phyloP scores from a whole-genome alignment of 2,113 vertebrate species.

The Oreochromis niloticus region DNA sequence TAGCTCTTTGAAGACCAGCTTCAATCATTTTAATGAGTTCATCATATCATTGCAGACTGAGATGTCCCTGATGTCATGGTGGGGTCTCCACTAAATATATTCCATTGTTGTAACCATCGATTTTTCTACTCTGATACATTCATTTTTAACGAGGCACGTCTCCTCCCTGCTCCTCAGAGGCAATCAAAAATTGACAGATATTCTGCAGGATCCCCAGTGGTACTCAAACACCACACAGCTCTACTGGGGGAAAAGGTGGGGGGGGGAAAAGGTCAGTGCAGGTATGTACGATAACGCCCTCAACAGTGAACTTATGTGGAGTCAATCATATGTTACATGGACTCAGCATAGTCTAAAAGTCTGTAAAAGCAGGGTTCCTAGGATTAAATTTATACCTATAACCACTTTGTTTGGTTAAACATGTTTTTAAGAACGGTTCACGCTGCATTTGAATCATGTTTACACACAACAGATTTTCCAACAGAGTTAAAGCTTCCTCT shows the following conservation, averaged over 20 bases:
- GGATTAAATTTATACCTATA: not conserved
- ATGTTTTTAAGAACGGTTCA: not conserved
- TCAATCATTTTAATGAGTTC: conserved; percentile 68
- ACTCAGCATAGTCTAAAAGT: not conserved
- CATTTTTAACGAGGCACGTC: conserved; percentile 49
- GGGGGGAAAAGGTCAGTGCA: not conserved
- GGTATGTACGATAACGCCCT: not conserved
- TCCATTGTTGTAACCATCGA: conserved; percentile 60
- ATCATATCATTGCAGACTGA: conserved; percentile 50
- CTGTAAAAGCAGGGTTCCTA: not conserved
- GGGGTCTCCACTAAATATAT: conserved; percentile 42
- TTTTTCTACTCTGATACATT: conserved; percentile 43
- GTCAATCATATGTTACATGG: not conserved
- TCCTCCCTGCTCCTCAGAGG: conserved; percentile 5
- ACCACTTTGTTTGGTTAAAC: not conserved
- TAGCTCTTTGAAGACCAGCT: conserved; percentile 49
- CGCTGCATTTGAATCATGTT: not conserved
- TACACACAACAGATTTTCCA: not conserved
- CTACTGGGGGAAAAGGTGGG: not conserved
- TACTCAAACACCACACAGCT: not conserved
- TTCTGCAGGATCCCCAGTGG: not conserved
- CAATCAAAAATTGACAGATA: conserved; percentile 24
- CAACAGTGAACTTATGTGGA: not conserved
- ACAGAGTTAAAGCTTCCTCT: not conserved
- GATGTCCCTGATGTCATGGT: conserved; percentile 48